Percentiles rank a stretch among this genome's conserved stretches.
These are phyloP conservation scores for Bradypus variegatus DNA, from an alignment of 2,797 vertebrate genomes.

Conservation along the genomic window DNA sequence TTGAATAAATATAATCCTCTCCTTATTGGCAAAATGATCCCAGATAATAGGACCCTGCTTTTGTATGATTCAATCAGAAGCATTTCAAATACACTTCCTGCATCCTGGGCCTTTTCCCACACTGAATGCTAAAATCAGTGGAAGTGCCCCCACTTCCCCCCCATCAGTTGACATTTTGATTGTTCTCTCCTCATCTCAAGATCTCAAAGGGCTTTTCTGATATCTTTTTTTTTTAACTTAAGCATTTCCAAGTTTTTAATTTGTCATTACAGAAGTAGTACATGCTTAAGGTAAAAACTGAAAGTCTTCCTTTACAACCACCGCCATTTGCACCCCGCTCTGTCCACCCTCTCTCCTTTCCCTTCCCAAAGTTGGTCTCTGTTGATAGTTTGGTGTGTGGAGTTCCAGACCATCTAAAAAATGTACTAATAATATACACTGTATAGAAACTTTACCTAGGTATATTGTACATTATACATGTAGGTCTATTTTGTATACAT, in stretches of 20 bases:
- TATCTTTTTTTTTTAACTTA: neutral
- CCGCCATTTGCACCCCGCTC: neutral
- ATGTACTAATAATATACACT: neutral
- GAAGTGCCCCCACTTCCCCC: neutral
- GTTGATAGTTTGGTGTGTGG: neutral
- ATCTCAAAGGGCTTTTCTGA: neutral
- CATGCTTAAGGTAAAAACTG: neutral
- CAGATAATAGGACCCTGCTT: neutral
- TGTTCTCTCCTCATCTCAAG: neutral
- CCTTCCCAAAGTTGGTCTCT: neutral
- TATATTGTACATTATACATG: neutral
- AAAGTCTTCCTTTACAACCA: neutral
- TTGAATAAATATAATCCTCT: neutral
- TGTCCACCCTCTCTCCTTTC: neutral
- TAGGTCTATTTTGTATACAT: neutral
- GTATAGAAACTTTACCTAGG: neutral
- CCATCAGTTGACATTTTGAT: neutral
- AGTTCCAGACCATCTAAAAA: neutral
- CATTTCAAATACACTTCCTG: neutral
- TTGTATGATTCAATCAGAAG: rapidly evolving
- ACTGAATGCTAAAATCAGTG: neutral
- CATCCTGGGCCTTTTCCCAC: neutral
- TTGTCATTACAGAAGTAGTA: neutral
- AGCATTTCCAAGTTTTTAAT: neutral
- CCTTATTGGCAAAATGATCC: neutral